Evolutionary conservation across 2,797 vertebrate species (phyloP).

Genomic region (Rhinoraja longicauda): DNA sequence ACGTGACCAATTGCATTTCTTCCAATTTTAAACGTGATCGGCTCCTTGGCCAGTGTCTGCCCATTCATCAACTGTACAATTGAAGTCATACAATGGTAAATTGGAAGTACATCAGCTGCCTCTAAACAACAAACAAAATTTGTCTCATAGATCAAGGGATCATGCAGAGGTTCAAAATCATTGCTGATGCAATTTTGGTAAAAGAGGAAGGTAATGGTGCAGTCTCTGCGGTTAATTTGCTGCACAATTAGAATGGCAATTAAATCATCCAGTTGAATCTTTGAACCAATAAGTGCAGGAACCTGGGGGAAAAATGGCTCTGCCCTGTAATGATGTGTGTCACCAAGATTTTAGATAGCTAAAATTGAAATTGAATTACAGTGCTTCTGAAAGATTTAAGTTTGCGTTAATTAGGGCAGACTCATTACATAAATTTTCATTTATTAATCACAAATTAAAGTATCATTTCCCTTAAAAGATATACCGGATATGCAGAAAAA

Average conservation of each 20-base stretch:
- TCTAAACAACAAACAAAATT: neutral
- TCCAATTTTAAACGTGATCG: neutral
- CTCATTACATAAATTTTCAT: neutral
- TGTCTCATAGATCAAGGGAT: neutral
- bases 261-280: neutral
- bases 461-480: neutral
- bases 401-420: neutral
- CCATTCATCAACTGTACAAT: neutral
- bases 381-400: neutral
- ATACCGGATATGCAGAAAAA: neutral
- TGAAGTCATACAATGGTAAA: neutral
- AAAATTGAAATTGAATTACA: neutral
- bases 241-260: neutral
- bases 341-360: neutral
- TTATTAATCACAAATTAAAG: neutral
- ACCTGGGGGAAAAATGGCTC: neutral
- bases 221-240: neutral
- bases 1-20: neutral
- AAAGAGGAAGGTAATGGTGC: conserved; percentile 13
- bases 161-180: neutral
- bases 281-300: neutral
- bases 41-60: neutral
- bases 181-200: neutral
- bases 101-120: neutral
- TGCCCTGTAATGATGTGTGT: neutral